These are phyloP conservation scores for Todiramphus chloris DNA, from an alignment of 2,113 vertebrate species.

Conservation along the genomic window DNA sequence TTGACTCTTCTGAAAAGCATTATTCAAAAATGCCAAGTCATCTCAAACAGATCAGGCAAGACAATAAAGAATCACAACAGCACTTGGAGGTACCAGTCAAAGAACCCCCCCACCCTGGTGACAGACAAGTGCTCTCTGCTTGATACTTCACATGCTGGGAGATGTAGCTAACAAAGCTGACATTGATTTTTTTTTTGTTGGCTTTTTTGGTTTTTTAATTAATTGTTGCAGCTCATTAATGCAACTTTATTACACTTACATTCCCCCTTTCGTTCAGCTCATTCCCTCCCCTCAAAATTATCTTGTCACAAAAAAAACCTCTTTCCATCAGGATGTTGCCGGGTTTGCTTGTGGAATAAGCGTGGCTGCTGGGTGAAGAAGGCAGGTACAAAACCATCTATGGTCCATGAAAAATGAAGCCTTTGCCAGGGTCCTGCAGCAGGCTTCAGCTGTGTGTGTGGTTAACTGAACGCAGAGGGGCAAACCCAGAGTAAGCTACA, in stretches of 20 bases:
- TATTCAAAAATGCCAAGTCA: neutral
- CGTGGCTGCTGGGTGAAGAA: neutral
- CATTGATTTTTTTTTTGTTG: neutral
- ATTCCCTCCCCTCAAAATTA: neutral
- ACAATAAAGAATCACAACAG: neutral
- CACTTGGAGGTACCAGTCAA: neutral
- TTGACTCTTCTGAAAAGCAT: neutral
- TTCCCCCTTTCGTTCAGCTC: neutral
- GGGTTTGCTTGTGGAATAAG: neutral
- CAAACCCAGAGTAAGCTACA: neutral
- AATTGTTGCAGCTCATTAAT: slow-evolving; percentile 42
- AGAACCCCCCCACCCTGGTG: neutral
- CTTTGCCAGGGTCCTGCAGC: neutral
- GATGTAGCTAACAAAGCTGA: neutral
- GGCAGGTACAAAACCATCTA: neutral
- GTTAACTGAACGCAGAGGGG: neutral
- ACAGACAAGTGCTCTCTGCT: neutral
- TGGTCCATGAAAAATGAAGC: neutral
- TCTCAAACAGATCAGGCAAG: neutral
- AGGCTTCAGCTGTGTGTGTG: neutral
- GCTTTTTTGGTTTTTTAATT: neutral
- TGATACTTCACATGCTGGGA: neutral
- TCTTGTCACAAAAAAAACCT: neutral
- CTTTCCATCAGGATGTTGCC: neutral
- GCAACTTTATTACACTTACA: slow-evolving; percentile 11